These are phyloP conservation scores for Australoheros facetus DNA, from an alignment of 2,797 vertebrate genomes.

Conservation along the genomic window DNA sequence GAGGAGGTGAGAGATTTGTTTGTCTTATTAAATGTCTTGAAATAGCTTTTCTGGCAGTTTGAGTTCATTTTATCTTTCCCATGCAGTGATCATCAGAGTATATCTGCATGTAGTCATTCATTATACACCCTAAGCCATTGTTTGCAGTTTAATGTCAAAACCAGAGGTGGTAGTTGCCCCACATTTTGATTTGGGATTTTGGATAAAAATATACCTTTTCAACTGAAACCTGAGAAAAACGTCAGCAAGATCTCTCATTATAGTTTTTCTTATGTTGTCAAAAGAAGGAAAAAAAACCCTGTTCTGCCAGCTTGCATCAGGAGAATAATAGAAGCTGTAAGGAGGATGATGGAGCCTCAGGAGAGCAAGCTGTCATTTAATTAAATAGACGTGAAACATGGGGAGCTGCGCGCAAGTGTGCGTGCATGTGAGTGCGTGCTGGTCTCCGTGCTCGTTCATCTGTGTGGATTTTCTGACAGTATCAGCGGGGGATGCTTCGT, in stretches of 20 bases:
- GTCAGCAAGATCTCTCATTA: slow-evolving; percentile 17
- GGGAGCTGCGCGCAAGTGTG: background rate
- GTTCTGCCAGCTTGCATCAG: slow-evolving; percentile 26
- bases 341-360: slow-evolving; percentile 46
- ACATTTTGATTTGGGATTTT: background rate
- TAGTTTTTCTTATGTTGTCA: slow-evolving; percentile 20
- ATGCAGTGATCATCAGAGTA: background rate
- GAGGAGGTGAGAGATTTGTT: slow-evolving; percentile 24
- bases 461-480: slow-evolving; percentile 26
- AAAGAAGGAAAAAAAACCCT: background rate
- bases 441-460: background rate
- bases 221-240: slow-evolving; percentile 4
- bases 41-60: background rate
- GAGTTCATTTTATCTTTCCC: slow-evolving; percentile 13
- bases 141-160: slow-evolving; percentile 10
- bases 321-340: slow-evolving; percentile 32
- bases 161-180: background rate
- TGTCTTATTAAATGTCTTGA: background rate
- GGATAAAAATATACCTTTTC: slow-evolving; percentile 25
- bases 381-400: slow-evolving; percentile 50
- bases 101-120: background rate
- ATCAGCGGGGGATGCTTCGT: slow-evolving; percentile 31
- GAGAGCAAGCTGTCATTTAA: slow-evolving; percentile 64
- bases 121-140: background rate
- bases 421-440: background rate